Conservation (phyloP, 92 coral and sea anemone genomes). For the Plumapathes pennacea region DNA sequence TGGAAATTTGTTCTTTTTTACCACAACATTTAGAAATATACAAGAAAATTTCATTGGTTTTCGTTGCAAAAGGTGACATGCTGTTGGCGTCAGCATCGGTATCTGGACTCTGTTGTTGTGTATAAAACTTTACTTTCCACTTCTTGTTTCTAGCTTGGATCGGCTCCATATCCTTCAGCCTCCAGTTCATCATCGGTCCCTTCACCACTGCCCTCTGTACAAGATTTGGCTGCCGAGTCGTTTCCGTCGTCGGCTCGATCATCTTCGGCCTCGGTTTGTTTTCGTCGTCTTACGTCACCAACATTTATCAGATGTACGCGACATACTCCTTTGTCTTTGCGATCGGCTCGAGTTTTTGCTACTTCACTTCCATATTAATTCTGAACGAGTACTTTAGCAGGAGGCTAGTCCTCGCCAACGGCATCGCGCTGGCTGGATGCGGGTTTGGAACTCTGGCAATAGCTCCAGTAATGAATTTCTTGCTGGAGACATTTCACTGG, state of each 20-base stretch:
- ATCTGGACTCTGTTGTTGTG: no score
- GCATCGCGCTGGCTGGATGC: conserved; percentile 82
- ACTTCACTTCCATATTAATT: conserved; percentile 67
- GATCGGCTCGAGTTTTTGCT: conserved; percentile 66
- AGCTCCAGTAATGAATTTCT: conserved; percentile 62
- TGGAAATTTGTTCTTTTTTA: no score
- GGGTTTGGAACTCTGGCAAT: conserved; percentile 87
- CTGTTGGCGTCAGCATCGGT: no score
- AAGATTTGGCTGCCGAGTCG: conserved; percentile 51
- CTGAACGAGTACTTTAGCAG: conserved; percentile 65
- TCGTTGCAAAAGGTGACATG: no score
- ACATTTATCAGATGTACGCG: conserved; percentile 59
- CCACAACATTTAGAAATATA: no score
- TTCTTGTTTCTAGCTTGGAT: conserved; percentile 68
- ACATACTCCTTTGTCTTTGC: conserved; percentile 72
- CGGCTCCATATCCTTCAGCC: conserved; percentile 71
- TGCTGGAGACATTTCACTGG: conserved; percentile 74
- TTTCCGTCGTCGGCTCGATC: conserved; percentile 56
- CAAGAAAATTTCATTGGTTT: no score
- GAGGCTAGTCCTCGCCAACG: conserved; percentile 78
- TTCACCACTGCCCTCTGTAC: conserved; percentile 48
- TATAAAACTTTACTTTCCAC: no score
- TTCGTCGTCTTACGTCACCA: conserved; percentile 50
- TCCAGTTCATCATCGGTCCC: conserved; percentile 68
- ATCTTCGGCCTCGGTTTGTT: conserved; percentile 60